A percentile compares a stretch with the other conserved stretches of the same genome.
These are phyloP conservation scores for Vidua chalybeata DNA, from an alignment of 2,113 vertebrate species.

Conservation along the genomic window DNA sequence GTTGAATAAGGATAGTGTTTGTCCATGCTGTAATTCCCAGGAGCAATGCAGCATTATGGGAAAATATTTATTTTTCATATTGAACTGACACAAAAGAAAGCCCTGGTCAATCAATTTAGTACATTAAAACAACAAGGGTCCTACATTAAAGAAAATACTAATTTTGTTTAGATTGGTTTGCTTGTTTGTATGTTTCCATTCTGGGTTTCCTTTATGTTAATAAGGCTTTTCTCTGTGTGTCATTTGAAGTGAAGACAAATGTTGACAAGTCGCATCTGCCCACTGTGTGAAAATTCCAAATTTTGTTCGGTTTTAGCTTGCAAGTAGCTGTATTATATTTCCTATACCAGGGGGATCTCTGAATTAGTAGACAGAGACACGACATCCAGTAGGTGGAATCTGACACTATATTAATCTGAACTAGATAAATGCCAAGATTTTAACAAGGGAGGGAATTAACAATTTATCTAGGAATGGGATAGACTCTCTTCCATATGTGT, in stretches of 20 bases:
- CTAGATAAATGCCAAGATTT: conserved; percentile 38
- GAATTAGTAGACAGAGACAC: conserved; percentile 8
- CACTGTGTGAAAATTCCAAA: conserved; percentile 47
- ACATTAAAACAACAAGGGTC: neutral
- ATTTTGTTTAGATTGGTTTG: neutral
- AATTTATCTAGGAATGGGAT: conserved; percentile 3
- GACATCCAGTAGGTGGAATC: conserved; percentile 55
- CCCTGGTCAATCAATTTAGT: neutral
- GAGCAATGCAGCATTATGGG: conserved; percentile 28
- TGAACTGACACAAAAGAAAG: conserved; percentile 3
- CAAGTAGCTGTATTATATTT: conserved; percentile 46
- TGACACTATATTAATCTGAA: conserved; percentile 14
- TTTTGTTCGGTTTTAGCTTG: conserved; percentile 26
- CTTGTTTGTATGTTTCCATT: neutral
- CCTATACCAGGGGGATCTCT: neutral
- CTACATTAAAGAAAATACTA: neutral
- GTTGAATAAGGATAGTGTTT: conserved; percentile 1
- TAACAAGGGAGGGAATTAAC: conserved; percentile 12
- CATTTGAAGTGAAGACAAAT: neutral
- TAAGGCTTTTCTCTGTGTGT: neutral
- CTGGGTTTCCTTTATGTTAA: neutral
- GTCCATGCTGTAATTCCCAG: conserved; percentile 15
- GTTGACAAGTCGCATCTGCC: conserved; percentile 14
- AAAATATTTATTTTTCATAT: conserved; percentile 39
- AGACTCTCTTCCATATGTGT: neutral